phyloP scores from a whole-genome alignment of 23 tunicate species.

The Ascidia mentula region DNA sequence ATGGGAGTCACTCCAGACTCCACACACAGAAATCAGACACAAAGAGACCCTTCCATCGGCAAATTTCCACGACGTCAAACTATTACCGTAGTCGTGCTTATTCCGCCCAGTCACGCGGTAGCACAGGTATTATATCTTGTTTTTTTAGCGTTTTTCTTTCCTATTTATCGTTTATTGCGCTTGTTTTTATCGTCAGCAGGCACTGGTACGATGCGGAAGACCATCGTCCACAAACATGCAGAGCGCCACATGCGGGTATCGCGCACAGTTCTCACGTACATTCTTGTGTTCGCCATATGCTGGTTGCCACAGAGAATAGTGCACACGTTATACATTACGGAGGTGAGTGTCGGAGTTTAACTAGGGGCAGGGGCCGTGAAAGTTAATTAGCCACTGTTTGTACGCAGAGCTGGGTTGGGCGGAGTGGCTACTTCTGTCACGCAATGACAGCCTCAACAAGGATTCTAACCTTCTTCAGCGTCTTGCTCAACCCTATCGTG shows the following conservation, averaged over 20 bases:
- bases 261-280: slow-evolving; percentile 65
- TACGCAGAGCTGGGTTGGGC: slow-evolving; percentile 65
- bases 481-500: slow-evolving; percentile 83
- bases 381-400: neutral
- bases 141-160: no score
- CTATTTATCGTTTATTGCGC: neutral
- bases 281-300: slow-evolving; percentile 77
- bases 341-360: slow-evolving; percentile 32
- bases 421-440: slow-evolving; percentile 44
- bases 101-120: slow-evolving; percentile 60
- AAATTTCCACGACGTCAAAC: slow-evolving; percentile 35
- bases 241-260: slow-evolving; percentile 72
- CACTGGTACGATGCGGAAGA: slow-evolving; percentile 32
- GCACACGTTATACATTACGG: slow-evolving; percentile 40
- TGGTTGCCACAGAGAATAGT: slow-evolving; percentile 90
- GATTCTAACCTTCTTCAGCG: slow-evolving; percentile 84
- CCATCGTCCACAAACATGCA: slow-evolving; percentile 67
- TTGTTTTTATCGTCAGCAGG: no score
- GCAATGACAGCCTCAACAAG: slow-evolving; percentile 31
- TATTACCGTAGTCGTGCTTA: slow-evolving; percentile 42
- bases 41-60: slow-evolving; percentile 26
- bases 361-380: neutral
- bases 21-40: slow-evolving; percentile 22
- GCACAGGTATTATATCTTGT: slow-evolving; percentile 46
- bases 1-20: slow-evolving; percentile 35